These are phyloP conservation scores for Drymonia ruficornis DNA, from an alignment of 2,888 invertebrate genomes.

Conservation along the genomic window DNA sequence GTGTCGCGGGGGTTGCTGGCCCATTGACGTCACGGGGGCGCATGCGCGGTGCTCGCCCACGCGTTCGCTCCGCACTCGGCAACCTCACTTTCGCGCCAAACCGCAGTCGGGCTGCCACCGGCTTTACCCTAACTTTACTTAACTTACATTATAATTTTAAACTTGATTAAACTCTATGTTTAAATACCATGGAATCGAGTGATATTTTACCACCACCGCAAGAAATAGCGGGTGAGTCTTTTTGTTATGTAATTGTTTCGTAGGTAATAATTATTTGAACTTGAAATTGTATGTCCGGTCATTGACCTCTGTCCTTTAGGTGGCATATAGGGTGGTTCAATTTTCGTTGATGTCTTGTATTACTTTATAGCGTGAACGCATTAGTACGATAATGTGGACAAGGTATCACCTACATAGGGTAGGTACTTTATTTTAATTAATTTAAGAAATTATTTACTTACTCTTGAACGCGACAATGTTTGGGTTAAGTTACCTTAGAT, in stretches of 20 bases:
- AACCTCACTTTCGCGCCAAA: slow-evolving; percentile 76
- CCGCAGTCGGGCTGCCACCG: slow-evolving; percentile 64
- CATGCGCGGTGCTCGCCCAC: slow-evolving; percentile 70
- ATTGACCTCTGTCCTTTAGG: slow-evolving; percentile 52
- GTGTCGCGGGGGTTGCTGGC: slow-evolving; percentile 56
- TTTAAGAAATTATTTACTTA: too few relatives aligned
- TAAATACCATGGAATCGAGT: slow-evolving; percentile 56
- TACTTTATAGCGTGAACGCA: slow-evolving; percentile 2
- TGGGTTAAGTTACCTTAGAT: too few relatives aligned
- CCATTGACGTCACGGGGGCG: slow-evolving; percentile 70
- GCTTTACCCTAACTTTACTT: slow-evolving; percentile 64
- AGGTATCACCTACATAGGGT: background rate
- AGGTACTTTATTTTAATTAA: background rate
- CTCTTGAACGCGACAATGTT: too few relatives aligned
- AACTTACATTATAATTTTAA: slow-evolving; percentile 20
- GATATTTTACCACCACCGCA: slow-evolving; percentile 48
- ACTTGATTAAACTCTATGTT: slow-evolving; percentile 22
- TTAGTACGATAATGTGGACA: too few relatives aligned
- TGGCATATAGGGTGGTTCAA: slow-evolving; percentile 16
- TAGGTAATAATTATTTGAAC: slow-evolving; percentile 40
- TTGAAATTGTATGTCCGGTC: slow-evolving; percentile 44
- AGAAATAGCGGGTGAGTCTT: slow-evolving; percentile 64
- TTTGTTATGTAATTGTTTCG: slow-evolving; percentile 23
- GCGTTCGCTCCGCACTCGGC: slow-evolving; percentile 44
- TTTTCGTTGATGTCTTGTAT: background rate